Evolutionary conservation across 2,888 invertebrate species (phyloP).

Genomic region (Dendrolimus pini): DNA sequence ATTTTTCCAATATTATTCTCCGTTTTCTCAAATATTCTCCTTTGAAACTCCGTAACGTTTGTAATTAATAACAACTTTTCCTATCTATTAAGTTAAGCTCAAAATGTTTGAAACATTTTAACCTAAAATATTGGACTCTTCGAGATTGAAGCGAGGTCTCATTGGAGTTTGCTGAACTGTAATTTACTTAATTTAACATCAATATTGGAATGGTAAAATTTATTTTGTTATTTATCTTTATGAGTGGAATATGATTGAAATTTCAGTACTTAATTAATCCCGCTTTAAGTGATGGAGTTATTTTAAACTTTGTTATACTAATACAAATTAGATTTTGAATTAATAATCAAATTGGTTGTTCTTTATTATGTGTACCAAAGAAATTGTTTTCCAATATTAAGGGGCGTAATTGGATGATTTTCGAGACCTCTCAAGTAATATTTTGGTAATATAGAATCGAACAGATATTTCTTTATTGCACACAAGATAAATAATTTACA

Average conservation of each 20-base stretch:
- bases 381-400: too few species aligned
- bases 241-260: conserved; percentile 2
- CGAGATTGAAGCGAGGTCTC: conserved; percentile 25
- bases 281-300: background rate
- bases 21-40: conserved; percentile 17
- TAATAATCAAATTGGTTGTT: too few species aligned
- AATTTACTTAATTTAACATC: conserved; percentile 29
- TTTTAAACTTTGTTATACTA: too few species aligned
- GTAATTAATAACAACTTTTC: conserved; percentile 33
- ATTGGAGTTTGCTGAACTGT: conserved; percentile 24
- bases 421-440: too few species aligned
- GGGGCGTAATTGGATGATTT: too few species aligned
- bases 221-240: background rate
- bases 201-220: conserved; percentile 17
- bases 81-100: conserved; percentile 28
- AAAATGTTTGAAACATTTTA: conserved; percentile 29
- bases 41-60: conserved; percentile 18
- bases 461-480: too few species aligned
- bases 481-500: too few species aligned
- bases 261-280: background rate
- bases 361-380: too few species aligned
- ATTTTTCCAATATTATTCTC: conserved; percentile 12
- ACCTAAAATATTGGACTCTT: conserved; percentile 24
- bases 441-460: too few species aligned
- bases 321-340: too few species aligned